These are phyloP conservation scores for Rallus crepitans DNA, from an alignment of 2,797 vertebrate genomes.

Conservation along the genomic window DNA sequence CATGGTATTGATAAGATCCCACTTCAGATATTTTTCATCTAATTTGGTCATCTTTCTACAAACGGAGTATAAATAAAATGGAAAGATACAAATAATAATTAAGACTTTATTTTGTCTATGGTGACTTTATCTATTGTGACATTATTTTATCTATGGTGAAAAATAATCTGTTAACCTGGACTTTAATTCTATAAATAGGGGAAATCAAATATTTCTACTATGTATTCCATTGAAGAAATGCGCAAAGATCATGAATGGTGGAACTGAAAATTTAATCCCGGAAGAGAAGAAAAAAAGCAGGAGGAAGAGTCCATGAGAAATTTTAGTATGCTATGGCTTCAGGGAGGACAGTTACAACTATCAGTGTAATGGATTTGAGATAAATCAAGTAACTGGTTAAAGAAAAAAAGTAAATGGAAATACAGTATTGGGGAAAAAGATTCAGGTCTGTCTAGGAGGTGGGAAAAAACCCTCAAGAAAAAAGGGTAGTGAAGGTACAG, in stretches of 20 bases:
- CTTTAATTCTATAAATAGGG: not conserved
- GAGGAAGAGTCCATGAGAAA: not conserved
- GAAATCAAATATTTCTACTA: not conserved
- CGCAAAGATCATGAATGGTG: not conserved
- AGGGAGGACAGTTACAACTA: not conserved
- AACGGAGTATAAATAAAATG: not conserved
- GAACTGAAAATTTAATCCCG: not conserved
- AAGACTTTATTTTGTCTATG: not conserved
- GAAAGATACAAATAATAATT: not conserved
- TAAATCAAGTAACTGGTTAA: not conserved
- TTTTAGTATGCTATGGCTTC: not conserved
- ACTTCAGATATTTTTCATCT: not conserved
- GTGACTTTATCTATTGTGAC: not conserved
- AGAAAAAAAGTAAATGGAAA: not conserved
- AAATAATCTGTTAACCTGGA: not conserved
- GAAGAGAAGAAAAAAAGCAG: not conserved
- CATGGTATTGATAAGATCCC: not conserved
- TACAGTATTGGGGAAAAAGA: not conserved
- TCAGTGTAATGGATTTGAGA: not conserved
- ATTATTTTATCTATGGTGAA: not conserved
- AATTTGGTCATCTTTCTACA: not conserved
- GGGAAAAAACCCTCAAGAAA: accelerated
- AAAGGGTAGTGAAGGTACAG: not conserved
- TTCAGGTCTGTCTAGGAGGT: not conserved
- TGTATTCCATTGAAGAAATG: not conserved